Base-by-base conservation (phyloP, 2,113 vertebrate genomes). In the Hydropotes inermis region DNA sequence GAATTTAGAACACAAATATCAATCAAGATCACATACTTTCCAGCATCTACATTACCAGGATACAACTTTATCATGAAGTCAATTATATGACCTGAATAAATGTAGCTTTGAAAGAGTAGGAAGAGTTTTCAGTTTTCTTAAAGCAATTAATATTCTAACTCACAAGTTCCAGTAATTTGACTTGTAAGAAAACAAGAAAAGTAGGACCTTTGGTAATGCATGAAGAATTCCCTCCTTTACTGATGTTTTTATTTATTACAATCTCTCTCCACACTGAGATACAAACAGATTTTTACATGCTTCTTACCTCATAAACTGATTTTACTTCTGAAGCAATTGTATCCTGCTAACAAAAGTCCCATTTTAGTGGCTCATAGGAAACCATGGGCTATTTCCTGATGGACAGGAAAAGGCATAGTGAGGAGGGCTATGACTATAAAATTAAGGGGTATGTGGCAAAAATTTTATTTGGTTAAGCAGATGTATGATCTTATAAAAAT, bases 261-360 rank as follows among this genome's bases (percentile, higher is more conserved):
- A 10, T 97, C 85, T 98, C 45, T 97, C 88, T 98, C 52, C 30
- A 96, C 97, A 95, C 70, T 95, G 94, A 98, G 90, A 97, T 96
- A 52, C 1, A 43, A 79, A 58, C 60, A 55, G 21, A 21, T 5
- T 10, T 98, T 84, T 96, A 50, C 4, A 1, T 85, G 86, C 87
- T 52, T 94, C 95, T 87, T 91, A 95, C 88, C 83, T 95, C 30
- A 6, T 55, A 55, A 90, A 94, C 19, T 90, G 55, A 81, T 97
- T 84, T 67, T 61, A 83, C 92, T 96, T 97, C 89, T 86, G 83
- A 6, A 67, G 83, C 84, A 90, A 98, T 87, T 95, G 23, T 89
- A 97, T 97, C 90, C 82, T 97, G 67, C 50, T 87, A 89, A 93
- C 82, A 97, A 47, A 54, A 25, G 82, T 33, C 50, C 58, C 30